Evolutionary conservation across 2,797 vertebrate genomes (phyloP).

Genomic region (Threskiornis aethiopicus): DNA sequence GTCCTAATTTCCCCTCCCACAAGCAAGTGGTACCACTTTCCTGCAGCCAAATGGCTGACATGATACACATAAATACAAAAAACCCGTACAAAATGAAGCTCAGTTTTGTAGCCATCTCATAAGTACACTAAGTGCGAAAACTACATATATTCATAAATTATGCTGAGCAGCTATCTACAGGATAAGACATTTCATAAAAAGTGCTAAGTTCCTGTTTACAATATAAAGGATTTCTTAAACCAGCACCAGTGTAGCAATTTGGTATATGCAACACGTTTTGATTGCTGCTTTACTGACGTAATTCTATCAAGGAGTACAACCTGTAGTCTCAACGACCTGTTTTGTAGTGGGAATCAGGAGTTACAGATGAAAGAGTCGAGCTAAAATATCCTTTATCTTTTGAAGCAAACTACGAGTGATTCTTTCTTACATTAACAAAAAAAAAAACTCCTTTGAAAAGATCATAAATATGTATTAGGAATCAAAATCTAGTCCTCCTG

Average conservation of each 20-base stretch:
- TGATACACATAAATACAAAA: background rate
- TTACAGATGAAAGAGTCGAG: background rate
- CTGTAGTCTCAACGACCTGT: background rate
- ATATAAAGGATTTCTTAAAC: background rate
- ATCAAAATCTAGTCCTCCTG: background rate
- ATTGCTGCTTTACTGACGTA: background rate
- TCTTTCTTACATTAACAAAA: background rate
- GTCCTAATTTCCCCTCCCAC: background rate
- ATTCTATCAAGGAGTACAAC: background rate
- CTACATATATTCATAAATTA: background rate
- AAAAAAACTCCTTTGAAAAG: background rate
- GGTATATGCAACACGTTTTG: background rate
- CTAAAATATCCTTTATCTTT: background rate
- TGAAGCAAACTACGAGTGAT: background rate
- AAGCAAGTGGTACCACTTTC: background rate
- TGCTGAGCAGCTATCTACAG: background rate
- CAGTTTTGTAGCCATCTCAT: background rate
- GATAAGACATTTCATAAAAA: background rate
- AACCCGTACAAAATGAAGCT: background rate
- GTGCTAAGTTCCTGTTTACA: conserved; percentile 10
- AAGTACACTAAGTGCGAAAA: background rate
- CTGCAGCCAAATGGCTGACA: conserved; percentile 3
- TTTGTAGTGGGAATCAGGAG: background rate
- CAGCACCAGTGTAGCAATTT: background rate
- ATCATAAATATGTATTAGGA: conserved; percentile 4